phyloP scores from a whole-genome alignment of 1,140 invertebrate genomes.

The Brachionus rotundiformis region DNA sequence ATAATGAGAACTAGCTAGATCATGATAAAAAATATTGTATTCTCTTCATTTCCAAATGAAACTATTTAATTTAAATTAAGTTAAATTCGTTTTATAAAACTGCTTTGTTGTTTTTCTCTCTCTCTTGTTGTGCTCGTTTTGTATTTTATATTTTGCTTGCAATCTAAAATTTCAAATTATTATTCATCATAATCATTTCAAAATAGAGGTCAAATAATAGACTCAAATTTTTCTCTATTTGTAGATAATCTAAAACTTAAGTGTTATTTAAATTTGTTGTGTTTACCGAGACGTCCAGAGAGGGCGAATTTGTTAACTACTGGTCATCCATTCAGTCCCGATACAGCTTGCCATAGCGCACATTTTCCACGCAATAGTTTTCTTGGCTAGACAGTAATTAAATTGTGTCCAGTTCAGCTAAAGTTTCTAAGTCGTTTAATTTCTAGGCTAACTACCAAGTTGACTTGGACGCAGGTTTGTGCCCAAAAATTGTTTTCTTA shows the following conservation, averaged over 20 bases:
- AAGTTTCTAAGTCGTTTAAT: conserved; percentile 5
- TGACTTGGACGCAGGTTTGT: not conserved
- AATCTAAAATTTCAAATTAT: conserved; percentile 33
- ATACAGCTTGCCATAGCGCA: not conserved
- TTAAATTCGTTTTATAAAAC: conserved; percentile 35
- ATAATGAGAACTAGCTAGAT: conserved; percentile 19
- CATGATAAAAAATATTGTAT: conserved; percentile 14
- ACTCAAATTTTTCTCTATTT: conserved; percentile 19
- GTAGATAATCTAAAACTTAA: conserved; percentile 29
- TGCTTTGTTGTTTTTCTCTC: conserved; percentile 34
- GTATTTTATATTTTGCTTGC: not conserved
- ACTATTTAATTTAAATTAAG: conserved; percentile 44
- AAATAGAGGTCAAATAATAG: conserved; percentile 23
- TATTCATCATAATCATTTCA: conserved; percentile 35
- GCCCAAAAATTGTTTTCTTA: not conserved
- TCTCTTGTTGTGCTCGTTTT: conserved; percentile 8
- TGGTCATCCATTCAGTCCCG: not conserved
- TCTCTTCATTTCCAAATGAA: not conserved
- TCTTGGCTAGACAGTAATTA: not conserved
- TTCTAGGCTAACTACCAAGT: conserved; percentile 22
- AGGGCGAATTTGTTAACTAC: not conserved
- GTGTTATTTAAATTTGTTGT: conserved; percentile 29
- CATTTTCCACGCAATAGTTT: too few species aligned
- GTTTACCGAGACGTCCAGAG: not conserved
- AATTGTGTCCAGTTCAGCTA: not conserved